Evolutionary conservation across 92 coral and sea anemone species (phyloP), one percentile per base, ranked within the genome.

Genomic region (Hydrozoanthus gracilis): DNA sequence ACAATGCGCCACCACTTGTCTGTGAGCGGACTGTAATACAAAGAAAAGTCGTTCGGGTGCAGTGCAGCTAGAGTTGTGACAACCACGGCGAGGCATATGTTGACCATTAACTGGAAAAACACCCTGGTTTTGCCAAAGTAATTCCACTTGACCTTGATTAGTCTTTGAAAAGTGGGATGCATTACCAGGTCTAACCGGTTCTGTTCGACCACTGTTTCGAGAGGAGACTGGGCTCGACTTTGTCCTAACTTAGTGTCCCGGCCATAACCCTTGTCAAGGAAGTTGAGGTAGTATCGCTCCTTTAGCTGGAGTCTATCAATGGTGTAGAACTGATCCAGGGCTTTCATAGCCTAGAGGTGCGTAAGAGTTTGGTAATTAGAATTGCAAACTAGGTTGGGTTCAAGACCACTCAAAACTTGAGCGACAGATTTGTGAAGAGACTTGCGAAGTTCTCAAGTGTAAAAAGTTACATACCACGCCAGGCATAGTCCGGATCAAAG

Each of bases 61-160:
- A 91, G 83, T 47, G 91, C 95, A 27, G 93, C 91, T 10, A 92
- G 86, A 56, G 89, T 87, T 35, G 98, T 94, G 87, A 91, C 89
- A 54, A 92, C 84, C 12, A 94, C 73, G 45, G 98, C 85, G 75
- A 92, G 70, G 71, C 92, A 82, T 67, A 90, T 70, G 74, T 94
- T 94, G 5, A 93, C 88, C 20, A 92, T 72, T 46, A 94, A 86
- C 27, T 94, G 94, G 12, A 87, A 51, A 95, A 95, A 94, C 3
- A 95, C 95, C 55, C 89, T 90, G 0, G 88, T 65, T 77, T 92
- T 93, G 70, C 94, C 94, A 54, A 88, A 94, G 65, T 87, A 83
- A 58, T 87, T 79, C 98, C 98, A 94, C 73, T 94, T 94, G 35
- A 94, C 95, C 78, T 94, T 91, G 54, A 94, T 92, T 18, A 94